These are phyloP conservation scores for Rotaria macrura DNA, from an alignment of 2,888 invertebrate genomes.

Conservation along the genomic window DNA sequence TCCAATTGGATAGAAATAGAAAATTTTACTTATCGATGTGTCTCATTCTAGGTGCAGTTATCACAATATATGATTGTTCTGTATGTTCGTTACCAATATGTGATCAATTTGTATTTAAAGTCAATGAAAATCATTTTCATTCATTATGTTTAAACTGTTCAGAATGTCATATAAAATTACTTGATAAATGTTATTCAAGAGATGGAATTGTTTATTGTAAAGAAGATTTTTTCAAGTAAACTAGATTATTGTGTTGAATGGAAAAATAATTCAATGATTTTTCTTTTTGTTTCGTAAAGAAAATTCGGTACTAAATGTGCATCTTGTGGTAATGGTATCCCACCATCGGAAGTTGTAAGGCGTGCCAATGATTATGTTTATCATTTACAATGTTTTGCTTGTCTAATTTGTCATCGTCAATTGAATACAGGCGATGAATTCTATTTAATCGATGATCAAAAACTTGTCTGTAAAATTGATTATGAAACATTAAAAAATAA, in stretches of 20 bases:
- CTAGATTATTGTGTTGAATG: not conserved
- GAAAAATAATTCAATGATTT: too few relatives aligned
- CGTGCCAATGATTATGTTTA: conserved; percentile 88
- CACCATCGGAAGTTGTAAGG: conserved; percentile 88
- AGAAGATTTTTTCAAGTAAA: conserved; percentile 97
- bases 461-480: conserved; percentile 92
- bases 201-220: conserved; percentile 94
- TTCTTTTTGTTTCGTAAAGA: conserved; percentile 56
- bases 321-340: conserved; percentile 90
- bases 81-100: conserved; percentile 90
- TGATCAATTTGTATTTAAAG: conserved; percentile 69
- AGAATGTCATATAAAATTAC: conserved; percentile 81
- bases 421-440: conserved; percentile 96
- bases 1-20: not conserved
- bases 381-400: conserved; percentile 54
- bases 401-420: conserved; percentile 67
- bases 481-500: conserved; percentile 88
- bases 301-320: conserved; percentile 97
- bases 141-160: conserved; percentile 89
- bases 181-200: conserved; percentile 90
- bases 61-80: conserved; percentile 91
- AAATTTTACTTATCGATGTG: too few relatives aligned
- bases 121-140: conserved; percentile 79
- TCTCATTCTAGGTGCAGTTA: conserved; percentile 54
- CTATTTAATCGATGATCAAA: conserved; percentile 94